phyloP scores from a whole-genome alignment of 2,797 vertebrate species.

The Gymnopithys bicolor region DNA sequence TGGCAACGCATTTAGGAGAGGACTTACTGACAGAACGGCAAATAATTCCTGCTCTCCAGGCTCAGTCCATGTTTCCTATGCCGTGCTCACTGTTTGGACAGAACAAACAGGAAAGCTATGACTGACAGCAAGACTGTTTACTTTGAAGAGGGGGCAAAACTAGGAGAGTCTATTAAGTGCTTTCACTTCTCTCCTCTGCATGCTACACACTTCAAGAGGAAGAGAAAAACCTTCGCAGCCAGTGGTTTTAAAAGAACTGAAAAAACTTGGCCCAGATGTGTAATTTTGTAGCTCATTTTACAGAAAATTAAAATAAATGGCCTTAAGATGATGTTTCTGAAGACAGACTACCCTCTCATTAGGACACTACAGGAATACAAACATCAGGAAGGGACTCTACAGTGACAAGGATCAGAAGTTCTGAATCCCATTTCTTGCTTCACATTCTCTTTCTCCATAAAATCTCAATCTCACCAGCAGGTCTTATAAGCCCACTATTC shows the following conservation, averaged over 20 bases:
- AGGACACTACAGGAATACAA: background rate
- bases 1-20: slow-evolving; percentile 50
- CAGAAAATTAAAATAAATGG: background rate
- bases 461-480: background rate
- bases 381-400: background rate
- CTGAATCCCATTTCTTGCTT: background rate
- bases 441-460: background rate
- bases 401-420: background rate
- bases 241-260: background rate
- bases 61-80: background rate
- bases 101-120: background rate
- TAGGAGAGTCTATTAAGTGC: background rate
- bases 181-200: background rate
- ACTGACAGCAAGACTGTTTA: background rate
- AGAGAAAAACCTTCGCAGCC: background rate
- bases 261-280: background rate
- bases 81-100: background rate
- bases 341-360: background rate
- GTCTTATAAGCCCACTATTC: background rate
- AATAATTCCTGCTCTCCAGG: background rate
- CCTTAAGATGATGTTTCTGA: background rate
- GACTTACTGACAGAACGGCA: slow-evolving; percentile 15
- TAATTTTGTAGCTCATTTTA: background rate
- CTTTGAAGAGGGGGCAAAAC: background rate
- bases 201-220: background rate